phyloP scores from a whole-genome alignment of 2,113 vertebrate species.

The Chloebia gouldiae region DNA sequence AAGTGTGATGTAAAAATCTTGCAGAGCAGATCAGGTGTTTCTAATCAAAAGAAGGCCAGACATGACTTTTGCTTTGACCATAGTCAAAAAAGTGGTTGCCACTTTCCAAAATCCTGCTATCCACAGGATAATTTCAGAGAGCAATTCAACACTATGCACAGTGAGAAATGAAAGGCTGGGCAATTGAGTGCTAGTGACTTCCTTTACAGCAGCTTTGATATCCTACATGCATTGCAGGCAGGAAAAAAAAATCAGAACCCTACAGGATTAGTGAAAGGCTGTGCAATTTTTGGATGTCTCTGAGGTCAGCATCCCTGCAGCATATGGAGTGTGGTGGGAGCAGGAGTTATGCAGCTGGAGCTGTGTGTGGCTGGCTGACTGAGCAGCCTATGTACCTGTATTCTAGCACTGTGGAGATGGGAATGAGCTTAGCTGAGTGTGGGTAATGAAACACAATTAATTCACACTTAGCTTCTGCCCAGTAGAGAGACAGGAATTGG shows the following conservation, averaged over 20 bases:
- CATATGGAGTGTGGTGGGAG: rapidly evolving
- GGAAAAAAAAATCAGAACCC: not conserved
- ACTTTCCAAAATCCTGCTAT: not conserved
- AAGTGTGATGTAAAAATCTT: not conserved
- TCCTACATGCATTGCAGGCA: not conserved
- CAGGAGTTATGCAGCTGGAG: not conserved
- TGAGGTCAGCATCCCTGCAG: not conserved
- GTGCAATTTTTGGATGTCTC: not conserved
- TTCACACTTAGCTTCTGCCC: not conserved
- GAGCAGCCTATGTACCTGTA: rapidly evolving
- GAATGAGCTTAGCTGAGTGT: not conserved
- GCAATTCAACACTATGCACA: not conserved
- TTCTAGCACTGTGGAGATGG: not conserved
- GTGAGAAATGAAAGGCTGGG: not conserved
- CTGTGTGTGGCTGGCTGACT: not conserved
- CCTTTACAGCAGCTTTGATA: not conserved
- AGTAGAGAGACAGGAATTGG: not conserved
- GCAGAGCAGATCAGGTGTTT: not conserved
- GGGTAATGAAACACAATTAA: not conserved
- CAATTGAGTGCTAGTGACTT: rapidly evolving
- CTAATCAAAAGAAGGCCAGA: not conserved
- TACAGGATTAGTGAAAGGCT: not conserved
- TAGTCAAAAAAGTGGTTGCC: not conserved
- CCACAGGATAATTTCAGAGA: not conserved
- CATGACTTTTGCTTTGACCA: not conserved